Base-by-base conservation (phyloP, 2,113 vertebrate species). In the Fukomys damarensis region DNA sequence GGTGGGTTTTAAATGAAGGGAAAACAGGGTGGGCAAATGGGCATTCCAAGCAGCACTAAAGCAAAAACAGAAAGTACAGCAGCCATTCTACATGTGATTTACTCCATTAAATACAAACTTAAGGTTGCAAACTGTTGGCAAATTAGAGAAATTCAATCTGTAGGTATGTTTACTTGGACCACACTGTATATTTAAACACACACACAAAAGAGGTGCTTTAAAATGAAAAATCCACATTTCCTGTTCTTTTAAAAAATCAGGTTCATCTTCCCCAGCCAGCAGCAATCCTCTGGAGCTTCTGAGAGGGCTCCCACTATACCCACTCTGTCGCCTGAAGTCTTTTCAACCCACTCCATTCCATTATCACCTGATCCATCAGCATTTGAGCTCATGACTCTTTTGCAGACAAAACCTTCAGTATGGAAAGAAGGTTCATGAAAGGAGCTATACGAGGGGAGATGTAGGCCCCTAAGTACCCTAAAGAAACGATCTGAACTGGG, bases 191-290 rank as follows among this genome's bases (percentile, higher is more conserved):
- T 68, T 65, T 59, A 65, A 19, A 58, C 56, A 56, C 54, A 56
- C 54, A 58, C 56, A 58, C 56, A 17, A 22, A 32, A 79, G 93
- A 88, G 11, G 24, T 88, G 49, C 79, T 70, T 77, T 87, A 94
- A 89, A 94, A 76, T n/a, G 13, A 93, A 86, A 96, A 91, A 38
- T 32, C 16, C 20, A 65, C 19, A 93, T 58, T 96, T 65, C 49
- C 13, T 24, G 0, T 41, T 93, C 38, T 88, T 95, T 83, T 58
- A 70, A 91, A 93, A 38, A 26, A 13, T 38, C 35, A 38, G 22
- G 35, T 41, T 19, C n/a, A n/a, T 66, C 17, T 43, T 66, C 41
- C 54, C 54, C 24, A n/a, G 38, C 4, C 1, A 24, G 68, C 13
- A 84, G 22, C 35, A 63, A 43, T 20, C 63, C 46, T 88, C 63